phyloP scores from a whole-genome alignment of 2,888 invertebrate genomes.

The Cataglyphis livida region DNA sequence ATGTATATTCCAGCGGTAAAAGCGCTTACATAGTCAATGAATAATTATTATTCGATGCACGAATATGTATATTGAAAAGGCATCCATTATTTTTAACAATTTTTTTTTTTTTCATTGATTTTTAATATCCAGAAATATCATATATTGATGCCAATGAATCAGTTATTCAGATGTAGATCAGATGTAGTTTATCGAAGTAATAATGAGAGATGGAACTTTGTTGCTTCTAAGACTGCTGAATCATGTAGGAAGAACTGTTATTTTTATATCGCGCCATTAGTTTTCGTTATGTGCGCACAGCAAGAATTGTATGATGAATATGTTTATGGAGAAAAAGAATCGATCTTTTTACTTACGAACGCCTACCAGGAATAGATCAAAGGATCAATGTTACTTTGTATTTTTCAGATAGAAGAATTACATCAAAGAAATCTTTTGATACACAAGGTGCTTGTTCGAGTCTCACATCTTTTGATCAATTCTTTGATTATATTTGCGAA shows the following conservation, averaged over 20 bases:
- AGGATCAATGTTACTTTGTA: neutral
- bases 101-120: neutral
- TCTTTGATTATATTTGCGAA: neutral
- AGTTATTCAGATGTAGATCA: neutral
- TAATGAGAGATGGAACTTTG: neutral
- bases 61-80: neutral
- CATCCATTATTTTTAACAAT: neutral
- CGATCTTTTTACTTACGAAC: neutral
- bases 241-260: constrained; percentile 6
- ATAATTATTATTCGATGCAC: neutral
- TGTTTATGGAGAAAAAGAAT: constrained; percentile 14
- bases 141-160: neutral
- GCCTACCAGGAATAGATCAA: constrained; percentile 9
- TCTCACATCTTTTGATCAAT: neutral
- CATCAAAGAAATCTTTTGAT: neutral
- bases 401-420: neutral
- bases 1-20: neutral
- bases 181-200: neutral
- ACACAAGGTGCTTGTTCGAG: neutral
- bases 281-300: neutral
- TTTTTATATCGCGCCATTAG: constrained; percentile 9
- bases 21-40: neutral
- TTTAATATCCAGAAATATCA: neutral
- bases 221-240: neutral
- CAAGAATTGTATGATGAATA: neutral